phyloP scores from a whole-genome alignment of 2,888 invertebrate genomes.

The Eumerus sabulonum region DNA sequence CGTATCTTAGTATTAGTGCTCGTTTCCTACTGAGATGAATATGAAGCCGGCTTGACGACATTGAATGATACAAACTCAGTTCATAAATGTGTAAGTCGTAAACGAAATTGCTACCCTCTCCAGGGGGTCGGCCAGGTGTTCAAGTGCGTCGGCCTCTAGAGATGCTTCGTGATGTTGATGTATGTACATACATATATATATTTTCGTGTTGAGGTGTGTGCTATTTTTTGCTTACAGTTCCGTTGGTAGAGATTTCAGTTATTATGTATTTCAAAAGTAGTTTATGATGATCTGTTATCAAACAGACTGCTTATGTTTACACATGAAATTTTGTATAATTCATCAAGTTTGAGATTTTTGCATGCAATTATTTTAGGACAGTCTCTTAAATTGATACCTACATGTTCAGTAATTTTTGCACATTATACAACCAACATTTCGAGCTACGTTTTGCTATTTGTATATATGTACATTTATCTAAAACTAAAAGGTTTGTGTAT shows the following conservation, averaged over 20 bases:
- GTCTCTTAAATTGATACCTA: too few species aligned
- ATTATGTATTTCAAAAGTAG: conserved; percentile 15
- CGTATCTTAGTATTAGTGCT: conserved; percentile 48
- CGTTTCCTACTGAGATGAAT: conserved; percentile 18
- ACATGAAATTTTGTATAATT: too few species aligned
- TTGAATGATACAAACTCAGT: conserved; percentile 63
- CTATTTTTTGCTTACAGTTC: conserved; percentile 16
- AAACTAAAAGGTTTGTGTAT: too few species aligned
- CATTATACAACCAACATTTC: too few species aligned
- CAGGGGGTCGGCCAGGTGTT: conserved; percentile 71
- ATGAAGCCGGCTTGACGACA: conserved; percentile 63
- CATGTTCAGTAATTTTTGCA: too few species aligned
- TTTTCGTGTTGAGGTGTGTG: conserved; percentile 1
- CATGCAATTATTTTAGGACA: too few species aligned
- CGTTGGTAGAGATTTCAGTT: conserved; percentile 8
- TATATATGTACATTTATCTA: too few species aligned
- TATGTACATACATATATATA: too few species aligned
- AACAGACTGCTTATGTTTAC: conserved; percentile 8
- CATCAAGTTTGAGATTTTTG: too few species aligned
- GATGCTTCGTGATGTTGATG: conserved; percentile 55
- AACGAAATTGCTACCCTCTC: conserved; percentile 65
- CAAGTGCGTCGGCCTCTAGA: conserved; percentile 70
- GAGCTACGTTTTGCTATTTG: too few species aligned
- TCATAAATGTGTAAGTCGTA: conserved; percentile 64
- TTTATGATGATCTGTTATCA: conserved; percentile 9